Base-by-base conservation (phyloP, 1,140 invertebrate genomes). In the Patella vulgata region DNA sequence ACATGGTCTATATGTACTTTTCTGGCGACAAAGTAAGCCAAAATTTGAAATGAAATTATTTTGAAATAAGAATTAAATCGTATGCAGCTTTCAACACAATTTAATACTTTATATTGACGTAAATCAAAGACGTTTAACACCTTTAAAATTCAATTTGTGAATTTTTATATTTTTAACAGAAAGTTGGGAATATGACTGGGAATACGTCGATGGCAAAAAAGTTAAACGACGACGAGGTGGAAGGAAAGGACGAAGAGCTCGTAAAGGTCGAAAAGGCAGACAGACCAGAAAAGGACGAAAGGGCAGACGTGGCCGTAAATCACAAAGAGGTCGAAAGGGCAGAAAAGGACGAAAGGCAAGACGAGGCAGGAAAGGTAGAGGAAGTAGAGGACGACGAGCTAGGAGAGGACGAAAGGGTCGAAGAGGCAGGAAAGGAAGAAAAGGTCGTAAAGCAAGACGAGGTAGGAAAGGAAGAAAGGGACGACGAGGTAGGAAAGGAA, bases 221-320 rank as follows among this genome's bases (percentile, higher is more conserved):
- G n/a, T n/a, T n/a, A n/a, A n/a, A n/a, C 28, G 25, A 19, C 33
- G 52, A 31, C 17, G 28, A 39, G 33, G 52, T 36, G 27, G 33
- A 39, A 54, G 52, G 36, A 39, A 31, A 21, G 33, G 52, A 36
- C 11, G 33, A 25, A 51, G 58, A 30, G 44, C n/a, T 27, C 71
- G 47, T 14, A 39, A 27, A 21, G 33, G 52, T 36, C 23, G 58
- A 42, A 65, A 36, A 46, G 44, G 58, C 30, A 39, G 44, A 51
- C 30, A 25, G 30, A 31, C 17, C 23, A 39, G 30, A 31, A 46
- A 27, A 51, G 23, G 21, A 8, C 9, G 40, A 59, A 23, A 52
- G 53, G 43, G 31, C 55, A 46, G 36, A 33, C 28, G 11, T 14
- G 23, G 19, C 27, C 55, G 36, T 54, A 28, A 40, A 52, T 14